Percentiles rank a stretch among this genome's conserved stretches.
phyloP scores from a whole-genome alignment of 2,888 invertebrate species.

The Lochmaea crataegi region DNA sequence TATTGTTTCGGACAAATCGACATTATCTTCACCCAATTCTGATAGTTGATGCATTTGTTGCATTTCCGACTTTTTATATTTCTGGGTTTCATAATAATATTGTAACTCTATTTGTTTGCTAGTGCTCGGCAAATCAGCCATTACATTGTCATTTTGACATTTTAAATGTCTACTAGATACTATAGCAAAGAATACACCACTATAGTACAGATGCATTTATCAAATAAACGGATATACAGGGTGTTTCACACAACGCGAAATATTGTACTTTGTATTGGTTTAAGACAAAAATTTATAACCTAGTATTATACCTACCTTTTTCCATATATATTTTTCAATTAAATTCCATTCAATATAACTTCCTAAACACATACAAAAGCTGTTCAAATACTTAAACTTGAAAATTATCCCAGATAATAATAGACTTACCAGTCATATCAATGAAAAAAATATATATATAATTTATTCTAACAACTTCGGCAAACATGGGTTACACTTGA shows the following conservation, averaged over 20 bases:
- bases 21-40: background rate
- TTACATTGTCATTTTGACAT: conserved; percentile 1
- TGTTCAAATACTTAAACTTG: background rate
- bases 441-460: background rate
- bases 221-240: too few species aligned
- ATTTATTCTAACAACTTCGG: background rate
- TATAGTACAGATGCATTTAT: too few species aligned
- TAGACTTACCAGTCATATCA: conserved; percentile 1
- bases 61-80: background rate
- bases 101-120: background rate
- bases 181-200: too few species aligned
- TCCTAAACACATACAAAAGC: too few species aligned
- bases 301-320: too few species aligned
- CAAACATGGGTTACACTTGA: background rate
- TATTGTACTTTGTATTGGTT: too few species aligned
- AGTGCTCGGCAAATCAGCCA: background rate
- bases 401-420: background rate
- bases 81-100: background rate
- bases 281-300: too few species aligned
- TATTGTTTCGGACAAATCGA: background rate
- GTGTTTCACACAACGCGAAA: too few species aligned
- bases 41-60: background rate
- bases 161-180: too few species aligned
- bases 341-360: too few species aligned
- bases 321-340: too few species aligned